phyloP scores from a whole-genome alignment of 1,140 invertebrate genomes.

The Euwallacea similis region DNA sequence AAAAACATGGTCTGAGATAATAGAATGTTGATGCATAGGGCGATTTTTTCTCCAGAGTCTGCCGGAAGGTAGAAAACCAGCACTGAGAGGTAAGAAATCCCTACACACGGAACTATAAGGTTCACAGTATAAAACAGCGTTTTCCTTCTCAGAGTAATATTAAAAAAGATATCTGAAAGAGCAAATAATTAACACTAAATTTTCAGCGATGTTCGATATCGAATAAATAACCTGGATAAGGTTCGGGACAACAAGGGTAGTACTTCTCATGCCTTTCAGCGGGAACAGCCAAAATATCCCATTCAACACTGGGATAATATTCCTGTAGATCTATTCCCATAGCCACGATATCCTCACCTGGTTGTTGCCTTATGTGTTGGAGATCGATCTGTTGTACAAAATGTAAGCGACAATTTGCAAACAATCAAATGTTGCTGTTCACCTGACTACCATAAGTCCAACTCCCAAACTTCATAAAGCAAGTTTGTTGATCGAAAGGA shows the following conservation, averaged over 20 bases:
- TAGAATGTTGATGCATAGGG: constrained; percentile 96
- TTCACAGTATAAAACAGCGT: constrained; percentile 97
- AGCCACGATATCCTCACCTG: constrained; percentile 77
- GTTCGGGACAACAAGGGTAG: constrained; percentile 86
- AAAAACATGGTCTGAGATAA: constrained; percentile 99
- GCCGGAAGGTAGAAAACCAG: constrained; percentile 97
- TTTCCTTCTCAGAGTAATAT: constrained; percentile 92
- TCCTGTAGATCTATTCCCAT: constrained; percentile 90
- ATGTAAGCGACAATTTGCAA: background rate
- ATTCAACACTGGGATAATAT: constrained; percentile 95
- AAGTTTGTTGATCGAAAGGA: constrained; percentile 96
- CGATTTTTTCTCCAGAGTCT: constrained; percentile 98
- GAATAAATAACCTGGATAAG: constrained; percentile 70
- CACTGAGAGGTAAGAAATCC: constrained; percentile 88
- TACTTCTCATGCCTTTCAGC: constrained; percentile 87
- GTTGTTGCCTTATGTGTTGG: constrained; percentile 85
- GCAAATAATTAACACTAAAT: background rate
- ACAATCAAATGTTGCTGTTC: constrained; percentile 35
- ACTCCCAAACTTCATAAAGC: constrained; percentile 95
- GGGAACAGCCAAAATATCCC: constrained; percentile 94
- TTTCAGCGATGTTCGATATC: background rate
- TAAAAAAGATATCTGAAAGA: constrained; percentile 93
- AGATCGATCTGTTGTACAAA: constrained; percentile 74
- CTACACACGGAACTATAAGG: constrained; percentile 90
- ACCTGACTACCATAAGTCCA: constrained; percentile 98